Evolutionary conservation across 1,140 invertebrate species (phyloP), one percentile per base, ranked within the genome.

Genomic region (Lucilia sericata): DNA sequence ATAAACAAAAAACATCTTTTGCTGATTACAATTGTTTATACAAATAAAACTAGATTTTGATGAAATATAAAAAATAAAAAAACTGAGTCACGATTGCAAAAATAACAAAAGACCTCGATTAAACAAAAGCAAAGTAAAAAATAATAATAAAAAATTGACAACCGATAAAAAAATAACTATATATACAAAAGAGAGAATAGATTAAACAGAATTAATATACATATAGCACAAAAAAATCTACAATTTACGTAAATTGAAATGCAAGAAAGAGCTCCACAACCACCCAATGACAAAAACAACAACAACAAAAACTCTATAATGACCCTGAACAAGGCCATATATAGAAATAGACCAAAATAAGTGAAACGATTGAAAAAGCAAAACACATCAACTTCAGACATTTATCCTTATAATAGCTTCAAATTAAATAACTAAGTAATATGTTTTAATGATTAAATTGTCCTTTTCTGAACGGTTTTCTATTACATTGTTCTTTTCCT

Each of bases 261-360:
- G n/a, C 65, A 70, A 70, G 65, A 70, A 70, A 70, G 4, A 21
- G 9, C n/a, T 19, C 65, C 19, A 19, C 14, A 65, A 70, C 65
- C 19, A 70, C n/a, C 65, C 65, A 70, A 70, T 70, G 7, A 25
- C 21, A 70, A 9, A 7, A 70, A 70, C 55, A 70, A 70, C n/a
- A 70, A 70, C 51, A 55, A 21, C 7, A 70, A 70, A 21, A 9
- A 80, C 76, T 80, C 42, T 49, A 80, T 80, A 19, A 19, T 78
- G 76, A 80, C 76, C 76, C 76, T 80, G 76, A 80, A 47, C n/a
- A 36, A 47, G 75, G 75, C 34, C 42, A 78, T 14, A 19, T 78
- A 60, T 7, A 60, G 74, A 75, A 75, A 75, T 4, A 75, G 34
- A 19, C 7, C 34, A 42, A 36, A n/a, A 78, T 10, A 9, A 78